Evolutionary conservation across 2,888 invertebrate genomes (phyloP).

Genomic region (Drosophila atripex): DNA sequence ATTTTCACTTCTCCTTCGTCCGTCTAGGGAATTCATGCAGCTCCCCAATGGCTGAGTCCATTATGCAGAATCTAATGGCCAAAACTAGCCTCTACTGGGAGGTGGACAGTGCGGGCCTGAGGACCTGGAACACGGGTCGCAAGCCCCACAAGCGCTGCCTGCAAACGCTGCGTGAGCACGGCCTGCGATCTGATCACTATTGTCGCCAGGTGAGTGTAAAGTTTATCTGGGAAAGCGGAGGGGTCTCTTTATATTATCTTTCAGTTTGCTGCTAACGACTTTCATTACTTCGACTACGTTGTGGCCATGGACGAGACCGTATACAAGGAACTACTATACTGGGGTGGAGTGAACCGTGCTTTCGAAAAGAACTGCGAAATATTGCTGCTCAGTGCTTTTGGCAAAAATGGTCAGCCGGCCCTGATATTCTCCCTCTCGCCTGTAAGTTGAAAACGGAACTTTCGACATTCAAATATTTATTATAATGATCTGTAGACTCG

Average conservation of each 20-base stretch:
- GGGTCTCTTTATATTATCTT: background rate
- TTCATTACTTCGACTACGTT: constrained; percentile 91
- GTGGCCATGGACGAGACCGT: constrained; percentile 94
- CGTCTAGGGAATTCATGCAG: constrained; percentile 94
- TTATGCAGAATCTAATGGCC: constrained; percentile 86
- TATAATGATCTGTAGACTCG: constrained; percentile 42
- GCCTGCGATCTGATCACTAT: constrained; percentile 86
- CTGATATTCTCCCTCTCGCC: constrained; percentile 49
- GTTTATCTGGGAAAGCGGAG: background rate
- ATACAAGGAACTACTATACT: constrained; percentile 59
- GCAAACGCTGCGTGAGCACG: constrained; percentile 85
- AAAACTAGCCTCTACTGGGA: constrained; percentile 87
- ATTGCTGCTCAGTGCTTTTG: constrained; percentile 38
- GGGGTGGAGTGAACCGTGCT: constrained; percentile 44
- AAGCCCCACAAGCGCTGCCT: constrained; percentile 88
- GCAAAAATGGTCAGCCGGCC: constrained; percentile 16
- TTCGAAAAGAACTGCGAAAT: constrained; percentile 18
- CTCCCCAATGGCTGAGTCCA: constrained; percentile 96
- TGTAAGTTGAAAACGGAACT: constrained; percentile 31
- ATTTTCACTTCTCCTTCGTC: background rate
- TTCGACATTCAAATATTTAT: background rate
- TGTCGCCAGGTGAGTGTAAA: constrained; percentile 85
- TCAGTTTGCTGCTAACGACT: constrained; percentile 90
- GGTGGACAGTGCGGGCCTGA: constrained; percentile 94
- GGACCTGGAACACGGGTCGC: constrained; percentile 93